These are phyloP conservation scores for Atrichornis clamosus DNA, from an alignment of 2,113 vertebrate species.

Conservation along the genomic window DNA sequence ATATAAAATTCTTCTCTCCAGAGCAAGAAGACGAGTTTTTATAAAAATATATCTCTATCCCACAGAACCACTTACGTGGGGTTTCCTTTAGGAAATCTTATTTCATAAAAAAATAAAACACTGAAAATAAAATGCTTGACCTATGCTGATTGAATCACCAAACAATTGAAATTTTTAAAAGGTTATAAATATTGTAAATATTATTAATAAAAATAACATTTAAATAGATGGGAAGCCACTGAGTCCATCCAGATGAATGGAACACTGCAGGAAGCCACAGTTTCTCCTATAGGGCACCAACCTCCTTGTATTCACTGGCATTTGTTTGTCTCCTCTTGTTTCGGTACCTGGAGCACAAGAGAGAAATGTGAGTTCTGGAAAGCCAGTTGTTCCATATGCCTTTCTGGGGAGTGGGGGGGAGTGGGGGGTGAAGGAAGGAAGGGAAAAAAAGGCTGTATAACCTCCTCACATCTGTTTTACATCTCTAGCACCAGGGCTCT, in stretches of 20 bases:
- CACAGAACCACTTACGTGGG: background rate
- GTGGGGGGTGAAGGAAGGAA: background rate
- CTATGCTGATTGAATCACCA: constrained; percentile 47
- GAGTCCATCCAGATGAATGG: background rate
- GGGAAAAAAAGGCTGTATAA: background rate
- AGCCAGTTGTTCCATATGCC: background rate
- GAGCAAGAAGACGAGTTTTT: constrained; percentile 25
- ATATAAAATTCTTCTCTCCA: constrained; percentile 57
- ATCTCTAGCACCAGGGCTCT: background rate
- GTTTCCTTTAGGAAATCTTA: background rate
- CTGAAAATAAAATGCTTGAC: constrained; percentile 66
- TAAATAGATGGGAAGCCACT: constrained; percentile 37
- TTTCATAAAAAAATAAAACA: constrained; percentile 65
- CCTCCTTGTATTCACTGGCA: constrained; percentile 25
- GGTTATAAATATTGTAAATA: constrained; percentile 70
- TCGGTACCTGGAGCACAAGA: constrained; percentile 15
- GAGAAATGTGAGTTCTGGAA: background rate
- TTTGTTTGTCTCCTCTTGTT: constrained; percentile 23
- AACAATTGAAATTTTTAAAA: constrained; percentile 32
- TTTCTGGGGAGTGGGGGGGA: background rate
- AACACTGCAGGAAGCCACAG: background rate
- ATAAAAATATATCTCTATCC: constrained; percentile 65
- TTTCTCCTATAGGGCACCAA: constrained; percentile 37
- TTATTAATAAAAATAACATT: constrained; percentile 61
- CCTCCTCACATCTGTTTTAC: background rate